Evolutionary conservation across 2,797 vertebrate genomes (phyloP).

Genomic region (Champsocephalus gunnari): DNA sequence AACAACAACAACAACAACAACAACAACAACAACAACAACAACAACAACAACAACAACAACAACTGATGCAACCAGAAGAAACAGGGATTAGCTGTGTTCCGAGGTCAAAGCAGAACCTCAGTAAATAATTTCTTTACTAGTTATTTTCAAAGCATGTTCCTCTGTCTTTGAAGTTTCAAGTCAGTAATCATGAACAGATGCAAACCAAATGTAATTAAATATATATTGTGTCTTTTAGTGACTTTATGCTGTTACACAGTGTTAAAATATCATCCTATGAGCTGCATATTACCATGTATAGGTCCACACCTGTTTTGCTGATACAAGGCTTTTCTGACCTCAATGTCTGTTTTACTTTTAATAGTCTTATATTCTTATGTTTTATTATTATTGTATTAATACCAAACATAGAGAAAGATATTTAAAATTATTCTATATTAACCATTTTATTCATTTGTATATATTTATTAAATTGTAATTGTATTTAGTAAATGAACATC

Average conservation of each 20-base stretch:
- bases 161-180: neutral
- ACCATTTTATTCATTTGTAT: too few relatives aligned
- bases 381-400: neutral
- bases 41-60: slow-evolving; percentile 12
- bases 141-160: neutral
- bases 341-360: neutral
- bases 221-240: too few relatives aligned
- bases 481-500: neutral
- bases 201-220: too few relatives aligned
- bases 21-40: too few relatives aligned
- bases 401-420: neutral
- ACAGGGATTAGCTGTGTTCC: slow-evolving; percentile 43
- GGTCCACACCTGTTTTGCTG: neutral
- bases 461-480: neutral
- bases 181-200: neutral
- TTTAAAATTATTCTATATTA: too few relatives aligned
- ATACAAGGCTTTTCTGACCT: too few relatives aligned
- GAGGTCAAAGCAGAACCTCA: slow-evolving; percentile 1
- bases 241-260: too few relatives aligned
- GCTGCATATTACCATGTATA: too few relatives aligned
- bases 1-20: too few relatives aligned
- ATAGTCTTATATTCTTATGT: neutral
- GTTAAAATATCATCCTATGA: too few relatives aligned
- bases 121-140: neutral
- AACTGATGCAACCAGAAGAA: slow-evolving; percentile 63